Base-by-base conservation (phyloP, 2,113 vertebrate species). In the Erpornis zantholeuca region DNA sequence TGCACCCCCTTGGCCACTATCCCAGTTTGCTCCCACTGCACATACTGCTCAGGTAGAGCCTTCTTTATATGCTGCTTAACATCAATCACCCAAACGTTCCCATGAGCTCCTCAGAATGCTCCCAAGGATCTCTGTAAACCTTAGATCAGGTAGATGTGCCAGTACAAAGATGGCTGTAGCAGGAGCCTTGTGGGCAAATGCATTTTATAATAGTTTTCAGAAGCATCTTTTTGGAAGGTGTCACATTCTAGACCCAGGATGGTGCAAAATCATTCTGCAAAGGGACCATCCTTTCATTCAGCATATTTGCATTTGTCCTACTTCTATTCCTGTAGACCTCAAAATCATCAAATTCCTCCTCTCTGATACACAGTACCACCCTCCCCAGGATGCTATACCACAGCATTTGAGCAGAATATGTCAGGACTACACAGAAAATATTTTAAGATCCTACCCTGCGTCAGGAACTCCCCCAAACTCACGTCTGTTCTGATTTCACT, bases 301-400 rank as follows among this genome's bases (percentile, higher is more conserved):
- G 25, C 49, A 73, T 17, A 65, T 69, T 78, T 84, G 63, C 47
- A 53, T 86, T 88, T 83, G 66, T 68, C 61, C 76, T 80, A 66
- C 71, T 94, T 88, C 87, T 78, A 20, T 66, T 93, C 53, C 57
- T 79, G 81, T 73, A 85, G 60, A 54, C 75, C 56, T 91, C 72
- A 78, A 69, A 88, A 73, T 65, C 49, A 69, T 35, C 75, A 59
- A 88, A 66, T 69, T 88, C 70, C 75, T 85, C 79, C 80, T 60
- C 75, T 78, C 50, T 73, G 54, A 45, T 28, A 35, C 0, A 19
- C 60, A 73, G 59, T 35, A 53, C 28, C 65, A 25, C 80, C 52
- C 36, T 75, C 71, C 80, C n/a, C 45, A 66, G 31, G n/a, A 61
- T 53, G 40, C 47, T 53, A 21, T 27, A 78, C 35, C 35, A 54